Conservation (phyloP, 1,140 invertebrate genomes). For the Zaprionus capensis region DNA sequence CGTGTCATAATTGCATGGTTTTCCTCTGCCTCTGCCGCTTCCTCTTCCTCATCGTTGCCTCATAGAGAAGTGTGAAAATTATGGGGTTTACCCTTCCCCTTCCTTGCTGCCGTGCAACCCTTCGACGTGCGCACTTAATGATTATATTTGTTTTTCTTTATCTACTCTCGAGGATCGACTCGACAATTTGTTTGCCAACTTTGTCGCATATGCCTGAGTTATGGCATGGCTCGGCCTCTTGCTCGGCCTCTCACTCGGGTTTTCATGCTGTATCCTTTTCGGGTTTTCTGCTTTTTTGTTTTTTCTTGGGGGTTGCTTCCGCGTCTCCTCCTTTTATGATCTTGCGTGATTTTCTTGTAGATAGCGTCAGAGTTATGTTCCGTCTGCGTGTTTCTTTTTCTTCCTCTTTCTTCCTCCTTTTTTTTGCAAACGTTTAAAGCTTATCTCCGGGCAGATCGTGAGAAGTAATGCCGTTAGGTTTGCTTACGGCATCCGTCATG, state of each 20-base stretch:
- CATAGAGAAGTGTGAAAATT: constrained; percentile 74
- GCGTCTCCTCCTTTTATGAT: constrained; percentile 44
- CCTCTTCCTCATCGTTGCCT: constrained; percentile 1
- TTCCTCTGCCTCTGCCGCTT: constrained; percentile 14
- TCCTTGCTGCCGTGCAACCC: constrained; percentile 48
- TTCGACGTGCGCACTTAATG: constrained; percentile 49
- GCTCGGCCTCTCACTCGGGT: constrained; percentile 30
- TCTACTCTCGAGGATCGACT: constrained; percentile 62
- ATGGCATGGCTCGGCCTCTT: constrained; percentile 45
- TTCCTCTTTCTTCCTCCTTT: not conserved
- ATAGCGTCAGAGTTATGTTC: constrained; percentile 53
- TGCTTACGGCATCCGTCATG: not conserved
- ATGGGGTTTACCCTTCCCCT: constrained; percentile 62
- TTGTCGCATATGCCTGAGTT: constrained; percentile 72
- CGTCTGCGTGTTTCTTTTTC: constrained; percentile 12
- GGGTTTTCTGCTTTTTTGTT: constrained; percentile 6
- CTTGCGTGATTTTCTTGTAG: constrained; percentile 49
- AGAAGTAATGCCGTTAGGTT: constrained; percentile 55
- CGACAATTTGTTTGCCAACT: constrained; percentile 69
- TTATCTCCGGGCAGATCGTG: constrained; percentile 66
- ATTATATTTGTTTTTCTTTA: constrained; percentile 74
- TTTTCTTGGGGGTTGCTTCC: constrained; percentile 55
- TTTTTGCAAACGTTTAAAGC: constrained; percentile 65
- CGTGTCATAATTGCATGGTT: constrained; percentile 79
- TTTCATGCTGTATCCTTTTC: constrained; percentile 40